Percentiles rank a stretch among this genome's conserved stretches.
These are phyloP conservation scores for Meiosimyza platycephala DNA, from an alignment of 2,888 invertebrate species.

Conservation along the genomic window DNA sequence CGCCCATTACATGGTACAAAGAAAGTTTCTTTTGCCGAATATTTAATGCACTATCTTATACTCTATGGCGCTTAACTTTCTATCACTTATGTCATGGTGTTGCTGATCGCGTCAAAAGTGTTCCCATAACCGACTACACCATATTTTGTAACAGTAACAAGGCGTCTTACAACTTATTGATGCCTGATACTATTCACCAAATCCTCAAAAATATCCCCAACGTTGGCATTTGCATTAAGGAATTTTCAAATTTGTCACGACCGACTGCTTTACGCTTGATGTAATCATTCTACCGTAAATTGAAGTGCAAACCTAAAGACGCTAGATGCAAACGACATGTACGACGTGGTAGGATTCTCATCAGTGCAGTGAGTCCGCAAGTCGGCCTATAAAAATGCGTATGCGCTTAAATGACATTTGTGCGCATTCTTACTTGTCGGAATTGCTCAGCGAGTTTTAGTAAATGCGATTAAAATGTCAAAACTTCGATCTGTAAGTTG, in stretches of 20 bases:
- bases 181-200: too few relatives aligned
- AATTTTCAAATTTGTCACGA: not conserved
- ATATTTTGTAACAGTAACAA: too few relatives aligned
- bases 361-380: not conserved
- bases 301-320: not conserved
- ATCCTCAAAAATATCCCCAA: too few relatives aligned
- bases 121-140: too few relatives aligned
- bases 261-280: not conserved
- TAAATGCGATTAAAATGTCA: conserved; percentile 67
- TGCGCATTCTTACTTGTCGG: conserved; percentile 48
- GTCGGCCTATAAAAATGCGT: conserved; percentile 53
- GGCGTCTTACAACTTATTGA: too few relatives aligned
- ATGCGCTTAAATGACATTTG: conserved; percentile 61
- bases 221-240: not conserved
- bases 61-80: too few relatives aligned
- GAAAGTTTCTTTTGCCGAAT: too few relatives aligned
- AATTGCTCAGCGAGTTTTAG: conserved; percentile 65
- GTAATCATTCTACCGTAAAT: conserved; percentile 21
- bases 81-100: too few relatives aligned
- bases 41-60: too few relatives aligned
- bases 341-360: too few relatives aligned
- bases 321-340: not conserved
- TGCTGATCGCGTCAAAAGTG: too few relatives aligned
- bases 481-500: conserved; percentile 54
- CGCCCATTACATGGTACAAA: too few relatives aligned